These are phyloP conservation scores for Meandrusa payeni DNA, from an alignment of 2,888 invertebrate genomes.

Conservation along the genomic window DNA sequence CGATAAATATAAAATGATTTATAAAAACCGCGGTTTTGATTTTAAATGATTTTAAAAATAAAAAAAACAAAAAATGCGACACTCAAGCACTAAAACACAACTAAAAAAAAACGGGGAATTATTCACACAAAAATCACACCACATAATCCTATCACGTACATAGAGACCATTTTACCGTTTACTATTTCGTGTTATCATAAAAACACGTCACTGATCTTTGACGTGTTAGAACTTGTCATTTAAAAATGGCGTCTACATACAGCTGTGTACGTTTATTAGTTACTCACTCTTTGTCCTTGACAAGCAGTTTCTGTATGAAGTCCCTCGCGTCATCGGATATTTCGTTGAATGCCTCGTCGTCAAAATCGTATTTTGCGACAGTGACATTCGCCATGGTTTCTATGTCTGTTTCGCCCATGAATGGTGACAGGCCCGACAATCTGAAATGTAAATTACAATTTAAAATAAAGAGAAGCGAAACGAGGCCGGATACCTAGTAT, in stretches of 20 bases:
- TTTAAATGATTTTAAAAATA: conserved; percentile 1
- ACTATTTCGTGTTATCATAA: no score
- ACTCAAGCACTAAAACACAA: conserved; percentile 15
- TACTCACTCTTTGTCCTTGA: conserved; percentile 95
- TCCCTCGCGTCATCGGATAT: conserved; percentile 97
- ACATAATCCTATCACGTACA: neutral
- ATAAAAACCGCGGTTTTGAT: neutral
- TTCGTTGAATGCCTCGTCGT: conserved; percentile 97
- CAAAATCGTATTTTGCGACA: conserved; percentile 97
- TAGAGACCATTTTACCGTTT: conserved; percentile 18
- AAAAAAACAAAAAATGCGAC: conserved; percentile 2
- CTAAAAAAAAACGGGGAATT: conserved; percentile 6
- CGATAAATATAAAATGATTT: neutral
- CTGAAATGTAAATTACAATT: no score
- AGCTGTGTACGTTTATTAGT: conserved; percentile 8
- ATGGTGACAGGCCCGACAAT: conserved; percentile 97
- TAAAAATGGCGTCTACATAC: conserved; percentile 18
- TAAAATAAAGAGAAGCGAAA: no score
- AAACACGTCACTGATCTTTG: no score
- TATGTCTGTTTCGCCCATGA: conserved; percentile 98
- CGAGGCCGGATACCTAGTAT: no score
- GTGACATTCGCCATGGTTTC: conserved; percentile 99
- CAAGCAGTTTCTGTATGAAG: conserved; percentile 94
- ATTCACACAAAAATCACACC: conserved; percentile 18
- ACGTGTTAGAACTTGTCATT: no score